phyloP scores from a whole-genome alignment of 2,113 vertebrate species.

The Cettia cetti region DNA sequence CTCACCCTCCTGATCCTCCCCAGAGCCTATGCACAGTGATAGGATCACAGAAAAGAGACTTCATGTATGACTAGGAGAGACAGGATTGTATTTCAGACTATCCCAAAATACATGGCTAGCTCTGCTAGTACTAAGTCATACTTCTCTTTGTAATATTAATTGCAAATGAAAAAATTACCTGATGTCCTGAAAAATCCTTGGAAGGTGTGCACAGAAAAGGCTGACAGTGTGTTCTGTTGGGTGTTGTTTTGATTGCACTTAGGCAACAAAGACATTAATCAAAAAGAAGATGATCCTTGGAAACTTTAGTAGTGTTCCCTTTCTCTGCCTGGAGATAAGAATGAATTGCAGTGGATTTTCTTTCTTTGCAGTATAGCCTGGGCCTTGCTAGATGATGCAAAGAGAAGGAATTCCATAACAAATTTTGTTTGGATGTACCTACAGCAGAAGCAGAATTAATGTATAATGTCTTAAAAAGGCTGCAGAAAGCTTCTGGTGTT shows the following conservation, averaged over 20 bases:
- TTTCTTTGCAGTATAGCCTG: neutral
- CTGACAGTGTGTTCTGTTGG: neutral
- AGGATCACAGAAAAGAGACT: neutral
- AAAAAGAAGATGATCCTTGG: neutral
- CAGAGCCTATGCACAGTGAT: neutral
- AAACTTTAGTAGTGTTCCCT: neutral
- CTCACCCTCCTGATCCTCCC: neutral
- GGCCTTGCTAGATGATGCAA: neutral
- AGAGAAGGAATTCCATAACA: neutral
- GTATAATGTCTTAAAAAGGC: neutral
- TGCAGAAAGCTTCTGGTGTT: neutral
- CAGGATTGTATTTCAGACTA: neutral
- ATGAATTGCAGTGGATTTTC: neutral
- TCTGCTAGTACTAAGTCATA: neutral
- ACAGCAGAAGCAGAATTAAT: neutral
- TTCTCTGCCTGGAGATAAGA: neutral
- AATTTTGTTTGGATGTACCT: neutral
- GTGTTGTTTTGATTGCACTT: neutral
- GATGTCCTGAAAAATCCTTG: neutral
- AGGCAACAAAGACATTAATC: neutral
- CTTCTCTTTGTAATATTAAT: neutral
- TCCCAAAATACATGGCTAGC: neutral
- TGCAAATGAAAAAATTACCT: neutral
- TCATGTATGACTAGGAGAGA: neutral
- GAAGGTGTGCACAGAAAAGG: neutral